Percentiles rank a stretch among this genome's conserved stretches.
These are phyloP conservation scores for Salvelinus fontinalis DNA, from an alignment of 2,113 vertebrate species.

Conservation along the genomic window DNA sequence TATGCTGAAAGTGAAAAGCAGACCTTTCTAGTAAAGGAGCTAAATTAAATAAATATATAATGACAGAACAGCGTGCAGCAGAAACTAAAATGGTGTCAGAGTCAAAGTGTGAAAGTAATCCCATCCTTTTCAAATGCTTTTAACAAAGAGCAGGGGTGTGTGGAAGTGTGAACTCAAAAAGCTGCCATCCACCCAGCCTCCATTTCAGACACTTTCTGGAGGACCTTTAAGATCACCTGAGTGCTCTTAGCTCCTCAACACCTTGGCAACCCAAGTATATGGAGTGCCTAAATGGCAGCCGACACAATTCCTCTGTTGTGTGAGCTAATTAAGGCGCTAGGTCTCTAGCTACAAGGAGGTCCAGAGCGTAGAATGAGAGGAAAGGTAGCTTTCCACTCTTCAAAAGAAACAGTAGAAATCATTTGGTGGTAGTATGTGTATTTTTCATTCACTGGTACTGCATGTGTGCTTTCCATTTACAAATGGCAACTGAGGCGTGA, in stretches of 20 bases:
- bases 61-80: conserved; percentile 67
- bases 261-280: conserved; percentile 30
- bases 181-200: conserved; percentile 39
- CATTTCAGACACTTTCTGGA: conserved; percentile 51
- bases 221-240: conserved; percentile 46
- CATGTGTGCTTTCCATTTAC: not conserved
- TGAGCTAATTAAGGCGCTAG: not conserved
- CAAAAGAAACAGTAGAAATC: not conserved
- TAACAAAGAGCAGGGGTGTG: conserved; percentile 56
- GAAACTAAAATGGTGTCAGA: conserved; percentile 68
- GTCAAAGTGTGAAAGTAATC: conserved; percentile 63
- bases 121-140: conserved; percentile 70
- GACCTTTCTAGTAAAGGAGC: conserved; percentile 42
- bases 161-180: conserved; percentile 71
- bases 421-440: not conserved
- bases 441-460: not conserved
- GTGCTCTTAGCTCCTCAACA: conserved; percentile 64
- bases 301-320: not conserved
- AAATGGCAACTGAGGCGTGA: not conserved
- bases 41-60: conserved; percentile 72
- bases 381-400: not conserved
- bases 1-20: conserved; percentile 50
- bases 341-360: not conserved
- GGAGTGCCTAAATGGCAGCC: conserved; percentile 8
- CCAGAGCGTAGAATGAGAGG: conserved; percentile 13